Evolutionary conservation across 2,113 vertebrate species (phyloP).

Genomic region (Coptodon rendalli): DNA sequence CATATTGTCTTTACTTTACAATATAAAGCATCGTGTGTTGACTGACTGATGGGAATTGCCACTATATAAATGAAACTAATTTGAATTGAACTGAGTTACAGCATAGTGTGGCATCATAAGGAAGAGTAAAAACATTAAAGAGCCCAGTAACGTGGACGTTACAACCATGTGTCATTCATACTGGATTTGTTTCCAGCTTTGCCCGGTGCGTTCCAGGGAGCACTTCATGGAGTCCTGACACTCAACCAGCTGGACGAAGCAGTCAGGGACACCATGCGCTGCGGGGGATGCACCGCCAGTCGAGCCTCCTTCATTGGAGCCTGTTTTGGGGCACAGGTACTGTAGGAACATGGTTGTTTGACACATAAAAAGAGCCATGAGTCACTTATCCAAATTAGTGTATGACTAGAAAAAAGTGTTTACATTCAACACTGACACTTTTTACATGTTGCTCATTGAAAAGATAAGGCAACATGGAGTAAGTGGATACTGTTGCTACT

Average conservation of each 20-base stretch:
- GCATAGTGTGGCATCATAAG: not conserved
- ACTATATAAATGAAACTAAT: not conserved
- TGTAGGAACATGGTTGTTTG: not conserved
- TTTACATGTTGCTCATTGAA: not conserved
- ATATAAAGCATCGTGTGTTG: not conserved
- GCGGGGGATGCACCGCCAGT: constrained; percentile 68
- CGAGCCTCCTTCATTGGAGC: constrained; percentile 67
- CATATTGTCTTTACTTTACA: not conserved
- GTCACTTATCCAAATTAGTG: not conserved
- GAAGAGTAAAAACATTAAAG: not conserved
- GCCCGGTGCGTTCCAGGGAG: constrained; percentile 68
- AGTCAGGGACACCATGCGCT: constrained; percentile 64
- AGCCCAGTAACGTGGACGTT: not conserved
- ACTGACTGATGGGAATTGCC: not conserved
- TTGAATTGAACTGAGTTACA: not conserved
- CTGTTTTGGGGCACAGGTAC: constrained; percentile 69
- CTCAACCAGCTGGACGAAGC: constrained; percentile 53
- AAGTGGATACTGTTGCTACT: not conserved
- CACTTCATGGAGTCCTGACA: constrained; percentile 65
- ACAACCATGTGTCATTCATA: not conserved
- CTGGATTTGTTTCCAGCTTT: constrained; percentile 39
- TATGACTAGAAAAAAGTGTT: not conserved
- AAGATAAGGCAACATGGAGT: not conserved
- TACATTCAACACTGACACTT: not conserved
- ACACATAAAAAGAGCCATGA: not conserved